Evolutionary conservation across 2,113 vertebrate species (phyloP).

Genomic region (Ptyas mucosa): DNA sequence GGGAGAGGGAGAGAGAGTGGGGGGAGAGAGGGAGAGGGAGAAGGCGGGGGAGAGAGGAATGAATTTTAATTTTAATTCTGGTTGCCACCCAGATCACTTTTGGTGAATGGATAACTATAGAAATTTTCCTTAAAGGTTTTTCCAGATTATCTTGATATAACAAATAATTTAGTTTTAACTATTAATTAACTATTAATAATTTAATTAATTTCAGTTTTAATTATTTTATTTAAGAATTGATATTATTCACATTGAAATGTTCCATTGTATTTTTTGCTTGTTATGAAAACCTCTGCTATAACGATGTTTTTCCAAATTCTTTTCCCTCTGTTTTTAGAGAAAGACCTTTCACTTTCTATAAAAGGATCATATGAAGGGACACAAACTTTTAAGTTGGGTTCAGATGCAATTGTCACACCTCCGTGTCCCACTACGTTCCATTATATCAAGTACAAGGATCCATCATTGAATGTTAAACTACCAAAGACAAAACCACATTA

Average conservation of each 20-base stretch:
- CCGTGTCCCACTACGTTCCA: conserved; percentile 64
- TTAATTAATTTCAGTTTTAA: too few relatives aligned
- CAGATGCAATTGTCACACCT: neutral
- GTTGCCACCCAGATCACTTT: neutral
- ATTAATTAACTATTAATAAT: neutral
- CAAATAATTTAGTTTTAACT: neutral
- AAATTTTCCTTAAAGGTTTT: neutral
- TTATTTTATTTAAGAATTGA: neutral
- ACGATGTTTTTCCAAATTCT: neutral
- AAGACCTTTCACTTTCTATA: conserved; percentile 70
- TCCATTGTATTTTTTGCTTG: neutral
- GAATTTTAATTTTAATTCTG: neutral
- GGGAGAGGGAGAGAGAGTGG: neutral
- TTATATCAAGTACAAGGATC: conserved; percentile 66
- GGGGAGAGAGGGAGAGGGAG: neutral
- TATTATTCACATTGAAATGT: neutral
- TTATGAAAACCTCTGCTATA: neutral
- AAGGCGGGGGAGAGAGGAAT: neutral
- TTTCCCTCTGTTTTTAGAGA: conserved; percentile 48
- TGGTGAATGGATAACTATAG: neutral
- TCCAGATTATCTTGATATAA: neutral
- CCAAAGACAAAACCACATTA: conserved; percentile 53
- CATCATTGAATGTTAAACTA: conserved; percentile 54
- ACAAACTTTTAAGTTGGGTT: conserved; percentile 14
- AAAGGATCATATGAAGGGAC: conserved; percentile 73